phyloP scores from a whole-genome alignment of 2,888 invertebrate species.

The Hirtodrosophila alboralis region DNA sequence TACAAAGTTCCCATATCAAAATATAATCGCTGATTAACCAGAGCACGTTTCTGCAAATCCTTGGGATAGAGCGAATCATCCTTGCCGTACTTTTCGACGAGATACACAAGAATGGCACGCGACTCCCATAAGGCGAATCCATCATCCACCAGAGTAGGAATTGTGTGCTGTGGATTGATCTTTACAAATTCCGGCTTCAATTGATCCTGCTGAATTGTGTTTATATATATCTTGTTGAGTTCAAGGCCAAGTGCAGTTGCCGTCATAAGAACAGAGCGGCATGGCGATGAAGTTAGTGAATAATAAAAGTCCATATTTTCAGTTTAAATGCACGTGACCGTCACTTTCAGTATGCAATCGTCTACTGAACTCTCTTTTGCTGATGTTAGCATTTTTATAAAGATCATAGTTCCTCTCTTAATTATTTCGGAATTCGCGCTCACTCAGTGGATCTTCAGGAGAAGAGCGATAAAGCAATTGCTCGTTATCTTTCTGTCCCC shows the following conservation, averaged over 20 bases:
- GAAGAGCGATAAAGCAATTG: no score
- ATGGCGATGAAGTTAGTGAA: slow-evolving; percentile 87
- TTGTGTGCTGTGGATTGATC: slow-evolving; percentile 92
- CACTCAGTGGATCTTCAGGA: no score
- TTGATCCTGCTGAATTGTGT: slow-evolving; percentile 87
- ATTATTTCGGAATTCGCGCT: no score
- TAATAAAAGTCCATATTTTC: slow-evolving; percentile 87
- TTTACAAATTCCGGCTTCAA: slow-evolving; percentile 88
- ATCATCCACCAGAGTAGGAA: slow-evolving; percentile 93
- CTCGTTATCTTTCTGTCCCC: no score
- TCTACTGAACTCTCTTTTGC: slow-evolving; percentile 32
- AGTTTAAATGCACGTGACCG: slow-evolving; percentile 1
- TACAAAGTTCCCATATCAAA: slow-evolving; percentile 91
- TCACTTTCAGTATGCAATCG: slow-evolving; percentile 5
- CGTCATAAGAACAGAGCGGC: slow-evolving; percentile 86
- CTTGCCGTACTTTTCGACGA: slow-evolving; percentile 92
- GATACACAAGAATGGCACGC: slow-evolving; percentile 91
- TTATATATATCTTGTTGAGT: slow-evolving; percentile 86
- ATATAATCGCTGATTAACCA: slow-evolving; percentile 91
- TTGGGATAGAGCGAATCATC: slow-evolving; percentile 90
- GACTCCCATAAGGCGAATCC: slow-evolving; percentile 93
- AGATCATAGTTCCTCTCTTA: no score
- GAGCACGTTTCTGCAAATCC: slow-evolving; percentile 89
- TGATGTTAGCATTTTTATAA: no score
- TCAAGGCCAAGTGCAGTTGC: slow-evolving; percentile 88